Base-by-base conservation (phyloP, 2,888 invertebrate species). In the Eristalis tenax region DNA sequence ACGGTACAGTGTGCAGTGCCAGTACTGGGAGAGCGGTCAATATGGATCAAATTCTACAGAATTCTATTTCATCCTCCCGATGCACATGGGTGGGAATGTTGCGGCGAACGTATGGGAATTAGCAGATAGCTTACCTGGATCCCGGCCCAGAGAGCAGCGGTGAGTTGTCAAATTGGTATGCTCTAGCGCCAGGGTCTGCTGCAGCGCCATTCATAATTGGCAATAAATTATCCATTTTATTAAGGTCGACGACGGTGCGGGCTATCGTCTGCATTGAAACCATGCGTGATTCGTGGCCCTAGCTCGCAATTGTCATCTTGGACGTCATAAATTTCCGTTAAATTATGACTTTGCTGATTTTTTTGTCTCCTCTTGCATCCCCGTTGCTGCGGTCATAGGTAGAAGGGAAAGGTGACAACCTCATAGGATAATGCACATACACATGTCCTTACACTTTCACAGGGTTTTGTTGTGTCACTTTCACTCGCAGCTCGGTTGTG, bases 261-360 rank as follows among this genome's bases (percentile, higher is more conserved):
- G 43, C 40, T 6, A 50, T n/a, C 50, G 50, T 32, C 32, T 68
- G 28, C 15, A 57, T 35, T 2, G 50, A 71, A 70, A 13, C 22
- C 18, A 5, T 35, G 4, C 23, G 18, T 18, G 22, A 63, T 26
- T n/a, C 43, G 50, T 64, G 57, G 61, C 74, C 64, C 69, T 56
- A 65, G 50, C 61, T 84, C 8, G 50, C 70, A 65, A 50, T 66
- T 78, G 78, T 86, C 85, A 73, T 70, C 74, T 18, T 73, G 43
- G 82, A 91, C 90, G 89, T 90, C 91, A 91, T 91, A 91, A 91
- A 92, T 92, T 90, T 90, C 90, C 90, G 89, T 88, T 91, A 91
- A 91, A 89, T 91, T 92, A 92, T 91, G 90, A 91, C 83, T 78
- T 87, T 87, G 87, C 87, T 69, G 87, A 87, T 83, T 86, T 86